Evolutionary conservation across 2,888 invertebrate genomes (phyloP), one percentile per base, ranked within the genome.

Genomic region (Drosophila setosimentum): DNA sequence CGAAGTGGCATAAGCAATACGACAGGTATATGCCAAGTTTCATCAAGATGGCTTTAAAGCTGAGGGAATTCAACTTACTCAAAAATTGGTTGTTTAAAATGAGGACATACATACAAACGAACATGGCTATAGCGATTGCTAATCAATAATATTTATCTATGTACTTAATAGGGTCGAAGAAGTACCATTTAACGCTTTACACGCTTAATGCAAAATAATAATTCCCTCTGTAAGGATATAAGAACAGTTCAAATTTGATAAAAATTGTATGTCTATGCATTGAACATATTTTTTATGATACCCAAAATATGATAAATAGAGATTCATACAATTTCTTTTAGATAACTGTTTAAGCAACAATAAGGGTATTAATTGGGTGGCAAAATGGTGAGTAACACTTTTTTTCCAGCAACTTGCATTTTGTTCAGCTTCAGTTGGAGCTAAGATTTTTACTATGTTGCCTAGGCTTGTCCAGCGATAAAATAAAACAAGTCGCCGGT

Each of bases 381-480:
- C 24, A 18, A 27, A 54, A 29, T 27, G 24, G n/a, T 18, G 10
- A 16, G 13, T 32, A n/a, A 2, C 7, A 13, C 32, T 10, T 61
- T 64, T 18, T 18, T 58, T 48, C 13, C 57, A 37, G 40, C 40
- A 45, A 16, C 48, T 63, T 27, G 29, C 40, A 8, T 50, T 50
- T 53, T 45, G 35, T 40, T 68, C 60, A 61, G 65, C 73, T 61
- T 58, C 61, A 61, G 35, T n/a, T 61, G 64, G 29, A 55, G 51
- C 48, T 74, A 57, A 30, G 62, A 62, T 61, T 51, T 60, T 49
- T 59, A 45, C 60, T 80, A 72, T 61, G 58, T 67, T 62, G 71
- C 45, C 75, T 42, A 11, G 5, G 75, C 70, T 66, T 64, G 68
- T 59, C 48, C 55, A 54, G 61, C 66, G 63, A 74, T 40, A 63